phyloP scores from a whole-genome alignment of 2,797 vertebrate genomes.

The Triplophysa bombifrons region DNA sequence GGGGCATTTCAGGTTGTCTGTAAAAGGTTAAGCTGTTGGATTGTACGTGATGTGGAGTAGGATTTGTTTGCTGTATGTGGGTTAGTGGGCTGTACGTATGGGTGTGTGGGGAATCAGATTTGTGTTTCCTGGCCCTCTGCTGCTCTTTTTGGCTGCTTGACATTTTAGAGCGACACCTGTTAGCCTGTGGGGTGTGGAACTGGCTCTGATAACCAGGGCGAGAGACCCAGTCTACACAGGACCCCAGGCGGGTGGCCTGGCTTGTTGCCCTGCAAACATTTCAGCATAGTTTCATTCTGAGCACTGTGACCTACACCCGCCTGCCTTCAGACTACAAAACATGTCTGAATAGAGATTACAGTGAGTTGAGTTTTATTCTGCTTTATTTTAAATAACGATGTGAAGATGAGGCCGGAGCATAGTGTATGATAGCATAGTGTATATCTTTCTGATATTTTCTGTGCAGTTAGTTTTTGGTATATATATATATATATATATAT shows the following conservation, averaged over 20 bases:
- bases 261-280: constrained; percentile 27
- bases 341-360: neutral
- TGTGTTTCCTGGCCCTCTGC: constrained; percentile 62
- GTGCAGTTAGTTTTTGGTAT: too few relatives aligned
- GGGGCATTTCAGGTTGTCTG: neutral
- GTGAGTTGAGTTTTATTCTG: neutral
- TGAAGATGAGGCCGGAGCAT: neutral
- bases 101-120: constrained; percentile 55
- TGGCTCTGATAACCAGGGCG: constrained; percentile 55
- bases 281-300: constrained; percentile 38
- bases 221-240: constrained; percentile 36
- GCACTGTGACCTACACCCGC: neutral
- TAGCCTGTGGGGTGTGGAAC: constrained; percentile 66
- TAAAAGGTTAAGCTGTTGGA: neutral
- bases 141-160: constrained; percentile 71
- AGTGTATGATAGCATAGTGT: too few relatives aligned
- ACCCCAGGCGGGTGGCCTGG: constrained; percentile 32
- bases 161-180: constrained; percentile 78
- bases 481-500: too few relatives aligned
- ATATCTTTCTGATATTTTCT: too few relatives aligned
- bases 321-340: constrained; percentile 9
- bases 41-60: constrained; percentile 11
- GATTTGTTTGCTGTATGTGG: constrained; percentile 41
- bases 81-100: constrained; percentile 16
- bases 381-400: neutral